Base-by-base conservation (phyloP, 2,113 vertebrate species). In the Murina feae region DNA sequence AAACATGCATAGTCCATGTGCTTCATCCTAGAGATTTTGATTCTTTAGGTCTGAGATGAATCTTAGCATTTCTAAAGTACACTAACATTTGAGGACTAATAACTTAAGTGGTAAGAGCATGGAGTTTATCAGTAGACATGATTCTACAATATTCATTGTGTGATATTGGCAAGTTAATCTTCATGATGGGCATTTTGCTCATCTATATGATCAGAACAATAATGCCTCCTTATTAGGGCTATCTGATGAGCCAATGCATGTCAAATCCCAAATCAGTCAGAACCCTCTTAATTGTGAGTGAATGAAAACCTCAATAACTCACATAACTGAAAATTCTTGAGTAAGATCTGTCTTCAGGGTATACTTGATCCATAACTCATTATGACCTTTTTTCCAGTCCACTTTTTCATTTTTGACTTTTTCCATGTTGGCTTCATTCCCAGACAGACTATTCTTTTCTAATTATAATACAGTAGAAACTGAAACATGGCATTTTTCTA, bases 361-460 rank as follows among this genome's bases (percentile, higher is more conserved):
- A 1, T 55, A 47, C 35, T 91, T 93, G 20, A 71, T 71, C 58
- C 7, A 5, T 76, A 91, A 65, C 47, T 89, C 32, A n/a, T 35
- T 65, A 25, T 20, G 16, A 78, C 23, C 32, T 25, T 71, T 75
- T 66, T n/a, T 28, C 47, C 44, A 21, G 42, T 60, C 75, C 91
- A 20, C 65, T 42, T 89, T 93, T 92, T 94, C 44, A 63, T 90
- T 35, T 90, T 53, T 84, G 76, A 94, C 39, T 96, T 94, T 55
- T 86, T n/a, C 21, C 30, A 25, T 12, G 23, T 55, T 87, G 80
- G 39, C 82, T 84, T 28, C 21, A 78, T 90, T 95, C 66, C 93
- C 44, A 87, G 58, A 60, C 30, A 37, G 6, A 2, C 6, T 55
- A 72, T 84, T 95, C 47, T 35, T 96, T 84, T 63, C 47, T 78